Conservation (phyloP, 2,888 invertebrate genomes). For the Aporophyla lueneburgensis region DNA sequence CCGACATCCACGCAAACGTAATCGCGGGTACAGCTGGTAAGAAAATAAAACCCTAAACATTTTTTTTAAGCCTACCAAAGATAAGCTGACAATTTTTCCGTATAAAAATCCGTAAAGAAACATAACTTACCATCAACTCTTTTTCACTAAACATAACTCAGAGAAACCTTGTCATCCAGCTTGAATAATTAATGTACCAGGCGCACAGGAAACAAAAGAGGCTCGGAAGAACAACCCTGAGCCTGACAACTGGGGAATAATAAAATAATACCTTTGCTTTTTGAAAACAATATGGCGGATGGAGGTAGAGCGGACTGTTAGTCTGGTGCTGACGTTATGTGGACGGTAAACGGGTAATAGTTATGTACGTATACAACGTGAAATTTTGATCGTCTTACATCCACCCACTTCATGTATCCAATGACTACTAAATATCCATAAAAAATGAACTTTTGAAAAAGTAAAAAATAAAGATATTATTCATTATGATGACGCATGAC, state of each 20-base stretch:
- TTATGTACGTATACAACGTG: too few species aligned
- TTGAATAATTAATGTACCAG: slow-evolving; percentile 49
- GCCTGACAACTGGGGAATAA: slow-evolving; percentile 57
- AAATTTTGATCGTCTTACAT: too few species aligned
- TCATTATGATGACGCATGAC: too few species aligned
- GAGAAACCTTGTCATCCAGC: slow-evolving; percentile 1
- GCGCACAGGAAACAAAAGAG: slow-evolving; percentile 40
- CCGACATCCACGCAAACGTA: too few species aligned
- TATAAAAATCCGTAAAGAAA: neutral
- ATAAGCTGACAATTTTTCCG: neutral
- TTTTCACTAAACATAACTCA: neutral
- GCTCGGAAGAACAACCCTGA: slow-evolving; percentile 32
- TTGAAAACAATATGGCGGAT: slow-evolving; percentile 32
- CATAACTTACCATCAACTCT: slow-evolving; percentile 12
- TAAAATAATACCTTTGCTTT: slow-evolving; percentile 51
- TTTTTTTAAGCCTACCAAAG: neutral
- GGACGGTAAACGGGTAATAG: neutral
- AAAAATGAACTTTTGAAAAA: too few species aligned
- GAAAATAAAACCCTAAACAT: too few species aligned
- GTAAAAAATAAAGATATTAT: too few species aligned
- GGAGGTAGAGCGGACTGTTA: neutral
- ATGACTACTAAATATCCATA: too few species aligned
- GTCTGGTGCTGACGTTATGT: slow-evolving; percentile 13
- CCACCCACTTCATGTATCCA: too few species aligned
- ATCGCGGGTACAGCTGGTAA: too few species aligned